Percentiles rank a stretch among this genome's conserved stretches.
These are phyloP conservation scores for Heteromormyrus szaboi DNA, from an alignment of 2,797 vertebrate genomes.

Conservation along the genomic window DNA sequence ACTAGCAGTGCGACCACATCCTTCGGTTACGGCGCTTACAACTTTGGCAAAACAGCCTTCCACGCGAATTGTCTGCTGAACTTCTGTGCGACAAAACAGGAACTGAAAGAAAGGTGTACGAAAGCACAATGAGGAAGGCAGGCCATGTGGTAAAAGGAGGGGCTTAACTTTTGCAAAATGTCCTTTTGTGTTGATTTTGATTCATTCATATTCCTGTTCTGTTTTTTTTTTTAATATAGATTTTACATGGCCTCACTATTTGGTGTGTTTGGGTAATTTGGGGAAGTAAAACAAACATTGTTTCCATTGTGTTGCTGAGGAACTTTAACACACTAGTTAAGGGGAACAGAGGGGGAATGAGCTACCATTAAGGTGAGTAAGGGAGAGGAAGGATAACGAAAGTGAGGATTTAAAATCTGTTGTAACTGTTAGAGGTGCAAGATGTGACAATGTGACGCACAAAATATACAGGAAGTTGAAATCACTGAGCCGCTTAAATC, in stretches of 20 bases:
- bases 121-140: constrained; percentile 50
- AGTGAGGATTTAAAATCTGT: not conserved
- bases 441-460: constrained; percentile 2
- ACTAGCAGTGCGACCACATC: constrained; percentile 50
- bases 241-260: not conserved
- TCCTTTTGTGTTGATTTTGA: constrained; percentile 15
- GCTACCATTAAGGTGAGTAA: not conserved
- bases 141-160: constrained; percentile 25
- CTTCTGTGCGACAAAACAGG: constrained; percentile 52
- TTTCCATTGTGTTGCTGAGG: not conserved
- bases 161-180: constrained; percentile 12
- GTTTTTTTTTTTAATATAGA: not conserved
- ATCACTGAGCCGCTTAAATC: not conserved
- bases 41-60: constrained; percentile 11
- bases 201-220: constrained; percentile 6
- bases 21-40: constrained; percentile 30
- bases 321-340: not conserved
- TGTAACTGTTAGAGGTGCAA: not conserved
- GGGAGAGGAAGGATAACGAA: not conserved
- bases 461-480: not conserved
- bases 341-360: not conserved
- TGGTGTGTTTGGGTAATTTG: not conserved
- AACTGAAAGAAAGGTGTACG: constrained; percentile 52
- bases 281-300: not conserved
- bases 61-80: constrained; percentile 2